These are phyloP conservation scores for Trachurus trachurus DNA, from an alignment of 2,797 vertebrate species.

Conservation along the genomic window DNA sequence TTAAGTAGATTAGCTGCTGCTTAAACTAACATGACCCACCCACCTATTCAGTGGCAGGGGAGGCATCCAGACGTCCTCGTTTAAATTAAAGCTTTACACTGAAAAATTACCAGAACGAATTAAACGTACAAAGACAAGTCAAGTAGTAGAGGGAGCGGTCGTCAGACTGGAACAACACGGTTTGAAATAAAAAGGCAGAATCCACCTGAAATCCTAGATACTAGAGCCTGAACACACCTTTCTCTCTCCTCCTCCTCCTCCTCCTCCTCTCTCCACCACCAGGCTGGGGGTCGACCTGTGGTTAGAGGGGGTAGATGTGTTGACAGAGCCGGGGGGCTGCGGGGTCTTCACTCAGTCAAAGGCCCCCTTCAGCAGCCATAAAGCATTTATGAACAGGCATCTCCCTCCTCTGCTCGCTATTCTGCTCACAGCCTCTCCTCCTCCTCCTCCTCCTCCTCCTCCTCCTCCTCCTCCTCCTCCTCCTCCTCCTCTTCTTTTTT, in stretches of 20 bases:
- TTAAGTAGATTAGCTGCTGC: slow-evolving; percentile 51
- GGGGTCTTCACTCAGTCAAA: slow-evolving; percentile 66
- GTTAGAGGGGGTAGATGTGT: slow-evolving; percentile 53
- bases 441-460: slow-evolving; percentile 41
- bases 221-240: not conserved
- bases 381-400: slow-evolving; percentile 78
- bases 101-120: not conserved
- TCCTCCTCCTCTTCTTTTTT: slow-evolving; percentile 5
- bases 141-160: too few relatives aligned
- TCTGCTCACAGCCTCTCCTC: slow-evolving; percentile 65
- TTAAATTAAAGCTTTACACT: slow-evolving; percentile 33
- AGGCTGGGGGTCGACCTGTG: slow-evolving; percentile 50
- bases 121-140: slow-evolving; percentile 4
- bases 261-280: not conserved
- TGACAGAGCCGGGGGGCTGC: slow-evolving; percentile 46
- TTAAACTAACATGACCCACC: slow-evolving; percentile 40
- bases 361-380: slow-evolving; percentile 72
- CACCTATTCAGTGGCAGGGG: slow-evolving; percentile 25
- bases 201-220: not conserved
- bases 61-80: slow-evolving; percentile 16
- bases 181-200: not conserved
- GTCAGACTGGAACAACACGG: not conserved
- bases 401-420: slow-evolving; percentile 73
- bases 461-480: slow-evolving; percentile 43
- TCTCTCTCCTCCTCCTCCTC: not conserved